Base-by-base conservation (phyloP, 2,113 vertebrate genomes). In the Gambusia affinis region DNA sequence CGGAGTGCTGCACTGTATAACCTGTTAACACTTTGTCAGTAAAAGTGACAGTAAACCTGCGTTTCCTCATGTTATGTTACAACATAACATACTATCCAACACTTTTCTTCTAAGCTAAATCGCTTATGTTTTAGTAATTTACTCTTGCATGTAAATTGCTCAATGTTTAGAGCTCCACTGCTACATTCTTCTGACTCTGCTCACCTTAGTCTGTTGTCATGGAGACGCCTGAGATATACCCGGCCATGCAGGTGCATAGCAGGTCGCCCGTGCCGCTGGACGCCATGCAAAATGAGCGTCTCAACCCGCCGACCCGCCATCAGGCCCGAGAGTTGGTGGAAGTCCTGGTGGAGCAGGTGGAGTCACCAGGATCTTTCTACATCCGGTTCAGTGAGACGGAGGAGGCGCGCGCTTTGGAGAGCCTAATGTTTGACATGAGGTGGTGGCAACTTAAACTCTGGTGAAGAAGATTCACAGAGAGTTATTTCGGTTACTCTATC, bases 351-450 rank as follows among this genome's bases (percentile, higher is more conserved):
- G 97, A 96, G 47, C 90, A 90, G 0, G 15, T 96, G 6, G 65
- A 94, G 71, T 96, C 97, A 11, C 97, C 97, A 0, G 95, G 93
- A 83, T 91, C 95, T 64, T 99, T 99, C 93, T 96, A 97, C 83
- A 30, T 98, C 70, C 94, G 94, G 12, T 90, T 96, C 83, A 93
- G 86, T 28, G 91, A 92, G 73, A 90, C 62, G 7, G 91, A 95
- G 22, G 91, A 95, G 0, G 93, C 94, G 54, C 87, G 85, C 39
- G 85, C 93, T 6, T 89, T 98, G 44, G 95, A 96, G 83, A 91
- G 96, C 78, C 95, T 97, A 96, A 98, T 98, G 95, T 83, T 97
- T 75, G 95, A 96, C 81, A 98, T 99, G 97, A 96, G 97, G 98
- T 99, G 79, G 2, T 17, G n/a, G 6, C n/a, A 8, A 4, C 44